These are phyloP conservation scores for Julus scanicus DNA, from an alignment of 2,888 invertebrate species.

Conservation along the genomic window DNA sequence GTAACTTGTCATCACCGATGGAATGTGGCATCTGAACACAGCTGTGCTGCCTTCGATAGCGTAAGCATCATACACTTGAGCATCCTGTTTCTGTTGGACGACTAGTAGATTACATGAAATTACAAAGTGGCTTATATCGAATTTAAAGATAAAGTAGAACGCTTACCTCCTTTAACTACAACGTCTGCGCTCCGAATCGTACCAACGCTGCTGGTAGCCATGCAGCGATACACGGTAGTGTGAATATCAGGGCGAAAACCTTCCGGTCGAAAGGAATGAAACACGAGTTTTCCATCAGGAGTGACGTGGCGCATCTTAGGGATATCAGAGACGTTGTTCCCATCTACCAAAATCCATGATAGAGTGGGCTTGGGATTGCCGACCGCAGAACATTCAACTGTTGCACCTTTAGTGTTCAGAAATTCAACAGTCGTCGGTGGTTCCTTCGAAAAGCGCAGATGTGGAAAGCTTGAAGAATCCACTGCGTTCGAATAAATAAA, in stretches of 20 bases:
- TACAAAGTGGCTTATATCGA: neutral
- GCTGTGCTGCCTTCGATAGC: constrained; percentile 55
- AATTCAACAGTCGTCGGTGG: constrained; percentile 50
- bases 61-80: constrained; percentile 55
- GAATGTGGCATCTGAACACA: constrained; percentile 55
- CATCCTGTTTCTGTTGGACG: constrained; percentile 50
- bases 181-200: constrained; percentile 52
- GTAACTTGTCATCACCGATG: constrained; percentile 48
- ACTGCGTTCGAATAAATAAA: neutral
- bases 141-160: neutral
- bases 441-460: constrained; percentile 47
- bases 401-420: constrained; percentile 51
- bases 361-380: constrained; percentile 36
- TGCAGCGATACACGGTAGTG: constrained; percentile 49
- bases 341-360: constrained; percentile 52
- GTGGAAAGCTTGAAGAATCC: neutral
- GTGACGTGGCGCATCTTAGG: constrained; percentile 48
- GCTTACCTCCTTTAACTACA: constrained; percentile 51
- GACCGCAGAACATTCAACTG: constrained; percentile 49
- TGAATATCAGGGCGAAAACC: constrained; percentile 55
- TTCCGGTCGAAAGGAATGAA: constrained; percentile 53
- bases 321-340: constrained; percentile 18
- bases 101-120: constrained; percentile 27
- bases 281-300: constrained; percentile 8
- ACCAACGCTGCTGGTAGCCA: constrained; percentile 46